phyloP scores from a whole-genome alignment of 2,888 invertebrate genomes.

The Oscheius sp. region DNA sequence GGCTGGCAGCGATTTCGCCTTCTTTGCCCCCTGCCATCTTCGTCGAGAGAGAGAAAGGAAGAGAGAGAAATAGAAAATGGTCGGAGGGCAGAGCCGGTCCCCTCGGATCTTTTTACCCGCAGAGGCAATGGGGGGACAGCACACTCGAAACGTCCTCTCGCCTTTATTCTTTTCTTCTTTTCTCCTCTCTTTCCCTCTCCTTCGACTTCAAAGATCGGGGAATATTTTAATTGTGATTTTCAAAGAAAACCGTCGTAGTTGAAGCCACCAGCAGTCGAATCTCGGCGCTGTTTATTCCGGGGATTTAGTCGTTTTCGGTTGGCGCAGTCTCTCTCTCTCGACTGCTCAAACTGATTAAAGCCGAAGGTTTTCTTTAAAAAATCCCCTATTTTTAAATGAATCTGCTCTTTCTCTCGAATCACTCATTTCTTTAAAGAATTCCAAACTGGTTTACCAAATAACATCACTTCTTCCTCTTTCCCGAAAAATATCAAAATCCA shows the following conservation, averaged over 20 bases:
- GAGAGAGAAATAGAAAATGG: not conserved
- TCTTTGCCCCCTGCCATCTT: conserved; percentile 38
- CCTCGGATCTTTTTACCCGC: conserved; percentile 28
- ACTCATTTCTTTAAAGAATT: too few species aligned
- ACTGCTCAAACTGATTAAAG: conserved; percentile 1
- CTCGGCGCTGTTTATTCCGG: conserved; percentile 36
- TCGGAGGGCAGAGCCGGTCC: conserved; percentile 23
- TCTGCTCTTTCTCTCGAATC: too few species aligned
- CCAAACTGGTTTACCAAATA: not conserved
- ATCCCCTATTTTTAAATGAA: too few species aligned
- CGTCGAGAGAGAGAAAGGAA: conserved; percentile 7
- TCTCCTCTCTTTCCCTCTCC: conserved; percentile 7
- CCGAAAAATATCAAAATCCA: too few species aligned
- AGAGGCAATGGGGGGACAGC: not conserved
- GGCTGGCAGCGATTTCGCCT: conserved; percentile 32
- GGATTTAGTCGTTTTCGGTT: conserved; percentile 35
- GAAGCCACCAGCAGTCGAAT: conserved; percentile 16
- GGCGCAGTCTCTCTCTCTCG: conserved; percentile 9
- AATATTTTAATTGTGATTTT: not conserved
- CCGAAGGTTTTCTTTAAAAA: not conserved
- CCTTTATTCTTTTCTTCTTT: not conserved
- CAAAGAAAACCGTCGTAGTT: too few species aligned
- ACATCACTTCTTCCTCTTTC: too few species aligned
- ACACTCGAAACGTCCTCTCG: not conserved
- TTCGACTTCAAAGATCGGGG: not conserved